phyloP scores from a whole-genome alignment of 2,888 invertebrate species.

The Drosophila parthenogenetica region DNA sequence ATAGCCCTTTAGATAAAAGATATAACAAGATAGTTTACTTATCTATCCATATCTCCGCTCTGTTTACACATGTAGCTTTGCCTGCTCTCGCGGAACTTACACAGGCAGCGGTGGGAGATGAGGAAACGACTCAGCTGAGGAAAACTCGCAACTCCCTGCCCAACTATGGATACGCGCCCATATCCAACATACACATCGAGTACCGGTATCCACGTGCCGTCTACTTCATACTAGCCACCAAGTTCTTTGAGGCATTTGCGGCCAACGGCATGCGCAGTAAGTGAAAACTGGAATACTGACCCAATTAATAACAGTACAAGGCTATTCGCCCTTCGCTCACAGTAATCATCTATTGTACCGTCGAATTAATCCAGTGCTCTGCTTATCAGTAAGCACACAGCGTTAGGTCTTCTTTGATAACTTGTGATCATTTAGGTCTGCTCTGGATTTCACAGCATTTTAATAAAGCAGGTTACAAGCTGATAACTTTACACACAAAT shows the following conservation, averaged over 20 bases:
- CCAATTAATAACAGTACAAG: conserved; percentile 19
- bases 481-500: neutral
- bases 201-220: conserved; percentile 84
- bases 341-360: conserved; percentile 55
- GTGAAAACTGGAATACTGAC: conserved; percentile 46
- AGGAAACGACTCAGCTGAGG: conserved; percentile 43
- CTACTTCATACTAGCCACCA: conserved; percentile 81
- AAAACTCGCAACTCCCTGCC: conserved; percentile 52
- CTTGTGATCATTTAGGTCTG: conserved; percentile 24
- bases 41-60: neutral
- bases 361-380: conserved; percentile 41
- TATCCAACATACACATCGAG: conserved; percentile 60
- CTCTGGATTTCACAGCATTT: conserved; percentile 14
- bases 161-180: conserved; percentile 75
- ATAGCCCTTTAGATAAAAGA: conserved; percentile 47
- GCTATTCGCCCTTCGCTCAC: conserved; percentile 40
- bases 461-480: neutral
- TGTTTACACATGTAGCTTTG: conserved; percentile 59
- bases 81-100: conserved; percentile 73
- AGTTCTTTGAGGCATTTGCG: conserved; percentile 85
- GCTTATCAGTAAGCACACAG: conserved; percentile 60
- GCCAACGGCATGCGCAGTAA: conserved; percentile 85
- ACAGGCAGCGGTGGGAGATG: conserved; percentile 29
- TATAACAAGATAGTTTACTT: neutral
- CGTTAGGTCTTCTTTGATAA: conserved; percentile 44